These are phyloP conservation scores for Aphelenchoides besseyi DNA, from an alignment of 1,140 invertebrate species.

Conservation along the genomic window DNA sequence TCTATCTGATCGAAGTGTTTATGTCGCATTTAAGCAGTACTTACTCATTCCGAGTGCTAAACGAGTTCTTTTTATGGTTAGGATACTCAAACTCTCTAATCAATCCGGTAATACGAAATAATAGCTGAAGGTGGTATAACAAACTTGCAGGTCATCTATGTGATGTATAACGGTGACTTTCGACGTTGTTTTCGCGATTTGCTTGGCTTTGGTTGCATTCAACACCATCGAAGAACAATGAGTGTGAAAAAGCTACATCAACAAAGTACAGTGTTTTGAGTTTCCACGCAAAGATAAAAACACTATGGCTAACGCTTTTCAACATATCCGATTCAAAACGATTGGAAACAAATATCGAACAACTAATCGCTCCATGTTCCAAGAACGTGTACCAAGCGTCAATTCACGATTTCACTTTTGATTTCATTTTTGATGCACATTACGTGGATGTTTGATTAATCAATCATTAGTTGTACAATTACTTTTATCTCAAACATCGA, in stretches of 20 bases:
- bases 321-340: no score
- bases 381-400: no score
- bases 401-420: no score
- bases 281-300: no score
- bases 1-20: constrained; percentile 65
- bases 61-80: constrained; percentile 64
- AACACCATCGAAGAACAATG: constrained; percentile 60
- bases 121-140: constrained; percentile 53
- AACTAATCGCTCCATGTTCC: no score
- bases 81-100: constrained; percentile 65
- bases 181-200: constrained; percentile 65
- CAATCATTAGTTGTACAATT: no score
- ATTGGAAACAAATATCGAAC: no score
- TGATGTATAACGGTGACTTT: constrained; percentile 67
- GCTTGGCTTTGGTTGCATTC: constrained; percentile 58
- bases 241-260: constrained; percentile 62
- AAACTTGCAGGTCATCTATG: constrained; percentile 63
- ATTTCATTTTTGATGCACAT: no score
- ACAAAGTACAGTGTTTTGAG: constrained; percentile 58
- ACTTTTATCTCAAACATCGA: no score
- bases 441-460: no score
- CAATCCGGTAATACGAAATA: constrained; percentile 67
- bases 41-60: constrained; percentile 49
- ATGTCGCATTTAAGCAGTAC: constrained; percentile 46
- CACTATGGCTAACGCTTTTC: no score